Conservation (phyloP, 2,797 vertebrate genomes). For the Poecilia velifera region DNA sequence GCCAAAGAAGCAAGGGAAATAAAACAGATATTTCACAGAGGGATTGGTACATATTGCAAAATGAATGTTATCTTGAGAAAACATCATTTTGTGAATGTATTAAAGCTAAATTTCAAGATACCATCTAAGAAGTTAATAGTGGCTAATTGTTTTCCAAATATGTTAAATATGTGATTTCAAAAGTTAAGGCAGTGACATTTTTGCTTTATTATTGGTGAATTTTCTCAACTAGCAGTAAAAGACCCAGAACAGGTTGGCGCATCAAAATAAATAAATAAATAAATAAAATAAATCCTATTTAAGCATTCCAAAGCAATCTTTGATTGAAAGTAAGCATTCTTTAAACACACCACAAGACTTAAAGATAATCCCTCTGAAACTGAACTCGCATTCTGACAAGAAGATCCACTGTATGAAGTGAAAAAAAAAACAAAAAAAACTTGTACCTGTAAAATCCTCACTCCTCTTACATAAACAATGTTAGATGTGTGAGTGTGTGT, state of each 20-base stretch:
- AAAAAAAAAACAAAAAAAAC: conserved; percentile 3
- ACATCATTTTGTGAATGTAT: neutral
- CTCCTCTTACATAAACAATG: conserved; percentile 39
- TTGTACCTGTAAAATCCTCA: conserved; percentile 21
- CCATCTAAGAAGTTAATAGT: neutral
- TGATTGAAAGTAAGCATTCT: neutral
- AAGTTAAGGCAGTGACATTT: too few relatives aligned
- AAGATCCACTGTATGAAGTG: neutral
- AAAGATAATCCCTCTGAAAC: conserved; percentile 9
- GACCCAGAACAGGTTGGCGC: neutral
- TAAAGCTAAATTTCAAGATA: neutral
- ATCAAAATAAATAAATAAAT: neutral
- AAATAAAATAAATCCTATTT: too few relatives aligned
- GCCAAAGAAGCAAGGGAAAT: neutral
- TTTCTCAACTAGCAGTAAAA: neutral
- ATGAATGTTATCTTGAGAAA: neutral
- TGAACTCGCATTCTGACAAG: conserved; percentile 15
- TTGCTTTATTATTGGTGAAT: neutral
- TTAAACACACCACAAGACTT: neutral
- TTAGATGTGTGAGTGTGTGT: conserved; percentile 3
- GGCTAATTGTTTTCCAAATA: neutral
- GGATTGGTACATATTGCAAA: neutral
- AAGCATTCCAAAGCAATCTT: neutral
- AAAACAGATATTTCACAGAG: neutral
- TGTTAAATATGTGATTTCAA: neutral